Evolutionary conservation across 2,113 vertebrate species (phyloP), one percentile per base, ranked within the genome.

Genomic region (Callipepla californica): DNA sequence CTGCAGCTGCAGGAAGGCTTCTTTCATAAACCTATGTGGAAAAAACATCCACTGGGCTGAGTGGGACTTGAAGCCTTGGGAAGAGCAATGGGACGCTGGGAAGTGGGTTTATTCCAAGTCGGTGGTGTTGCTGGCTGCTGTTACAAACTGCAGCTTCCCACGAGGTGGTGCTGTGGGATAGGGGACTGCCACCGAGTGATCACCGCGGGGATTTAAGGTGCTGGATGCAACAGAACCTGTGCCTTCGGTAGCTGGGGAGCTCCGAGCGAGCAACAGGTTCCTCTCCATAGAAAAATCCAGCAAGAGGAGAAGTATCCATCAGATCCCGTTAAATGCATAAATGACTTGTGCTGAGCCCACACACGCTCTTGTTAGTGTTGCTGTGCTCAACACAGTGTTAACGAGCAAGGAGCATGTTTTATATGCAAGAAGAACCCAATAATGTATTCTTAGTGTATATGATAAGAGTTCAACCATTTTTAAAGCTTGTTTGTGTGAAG

Each of bases 111-210:
- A 48, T 51, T n/a, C 40, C n/a, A 3, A 7, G 11, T 0, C 4
- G 62, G 11, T 23, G 47, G 40, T 32, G 91, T 69, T 73, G 74
- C 62, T 22, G 58, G 7, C 9, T 77, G 7, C 6, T 86, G 79
- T 69, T 57, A 3, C n/a, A 17, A 20, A 12, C 55, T 61, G 22
- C 62, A 36, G 34, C 9, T 9, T 61, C 85, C 91, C 96, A 95
- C 92, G 89, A 97, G 96, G 59, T 97, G 97, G 97, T 95, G 89
- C 90, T 97, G 81, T 94, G 92, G 88, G 91, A 93, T 23, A 77
- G 58, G 80, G 55, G 36, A 81, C 23, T 9, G 47, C 23, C 23
- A 25, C 20, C 0, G 10, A 72, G 51, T 1, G 4, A 1, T 1
- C 13, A 0, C 23, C 15, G 2, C 9, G 3, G 61, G 38, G 48